Conservation (phyloP, 2,888 invertebrate genomes). For the Helleia helle region DNA sequence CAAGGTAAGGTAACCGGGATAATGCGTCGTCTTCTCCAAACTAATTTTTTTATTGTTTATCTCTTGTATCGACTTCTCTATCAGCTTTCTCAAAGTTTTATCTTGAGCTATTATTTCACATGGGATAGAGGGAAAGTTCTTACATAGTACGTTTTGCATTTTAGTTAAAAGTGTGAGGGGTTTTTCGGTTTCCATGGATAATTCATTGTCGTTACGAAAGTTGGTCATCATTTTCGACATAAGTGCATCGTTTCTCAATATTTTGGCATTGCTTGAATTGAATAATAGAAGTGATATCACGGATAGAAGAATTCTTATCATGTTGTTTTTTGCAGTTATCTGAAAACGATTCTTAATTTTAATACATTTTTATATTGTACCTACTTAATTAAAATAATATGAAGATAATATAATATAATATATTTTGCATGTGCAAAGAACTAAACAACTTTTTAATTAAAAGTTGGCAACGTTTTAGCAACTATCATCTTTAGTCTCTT, state of each 20-base stretch:
- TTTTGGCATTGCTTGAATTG: constrained; percentile 27
- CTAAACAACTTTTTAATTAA: no score
- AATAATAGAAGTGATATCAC: not conserved
- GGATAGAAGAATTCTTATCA: not conserved
- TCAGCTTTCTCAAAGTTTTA: constrained; percentile 36
- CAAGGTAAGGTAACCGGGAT: constrained; percentile 31
- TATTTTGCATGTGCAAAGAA: no score
- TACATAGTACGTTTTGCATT: constrained; percentile 56
- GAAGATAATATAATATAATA: no score
- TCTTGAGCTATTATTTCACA: constrained; percentile 49
- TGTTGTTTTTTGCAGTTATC: not conserved
- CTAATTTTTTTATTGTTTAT: constrained; percentile 41
- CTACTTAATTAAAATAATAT: no score
- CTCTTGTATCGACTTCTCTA: constrained; percentile 50
- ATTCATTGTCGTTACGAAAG: constrained; percentile 44
- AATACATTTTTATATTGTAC: no score
- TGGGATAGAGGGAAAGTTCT: constrained; percentile 52
- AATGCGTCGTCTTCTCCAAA: constrained; percentile 33
- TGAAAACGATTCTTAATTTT: no score
- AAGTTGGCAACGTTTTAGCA: no score
- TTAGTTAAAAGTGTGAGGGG: constrained; percentile 30
- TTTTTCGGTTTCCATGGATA: constrained; percentile 20
- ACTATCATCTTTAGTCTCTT: no score
- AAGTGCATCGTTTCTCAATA: constrained; percentile 53
- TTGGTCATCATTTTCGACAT: constrained; percentile 56